Conservation (phyloP, 37 sponge, comb jelly and placozoan species). For the Beroe forskalii region DNA sequence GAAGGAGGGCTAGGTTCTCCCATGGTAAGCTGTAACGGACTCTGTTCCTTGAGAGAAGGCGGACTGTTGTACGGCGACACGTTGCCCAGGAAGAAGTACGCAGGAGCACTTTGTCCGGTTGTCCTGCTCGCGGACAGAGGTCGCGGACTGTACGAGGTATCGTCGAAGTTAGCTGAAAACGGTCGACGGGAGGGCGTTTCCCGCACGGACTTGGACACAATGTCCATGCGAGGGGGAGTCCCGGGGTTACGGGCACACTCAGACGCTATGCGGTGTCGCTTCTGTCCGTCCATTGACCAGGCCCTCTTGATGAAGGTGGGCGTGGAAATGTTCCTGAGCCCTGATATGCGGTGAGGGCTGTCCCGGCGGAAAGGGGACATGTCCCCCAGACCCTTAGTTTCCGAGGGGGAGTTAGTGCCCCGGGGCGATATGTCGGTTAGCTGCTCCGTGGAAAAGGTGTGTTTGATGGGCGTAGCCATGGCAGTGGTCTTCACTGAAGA, state of each 20-base stretch:
- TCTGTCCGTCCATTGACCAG: slow-evolving; percentile 27
- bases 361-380: background rate
- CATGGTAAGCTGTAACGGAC: slow-evolving; percentile 46
- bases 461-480: slow-evolving; percentile 44
- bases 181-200: slow-evolving; percentile 20
- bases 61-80: slow-evolving; percentile 45
- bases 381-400: background rate
- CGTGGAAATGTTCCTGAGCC: slow-evolving; percentile 1
- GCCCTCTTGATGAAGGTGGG: slow-evolving; percentile 32
- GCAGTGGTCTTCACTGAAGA: slow-evolving; percentile 37
- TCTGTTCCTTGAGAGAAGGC: slow-evolving; percentile 7
- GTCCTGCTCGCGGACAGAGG: slow-evolving; percentile 41
- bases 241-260: background rate
- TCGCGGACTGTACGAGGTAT: background rate
- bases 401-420: background rate
- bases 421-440: slow-evolving; percentile 21
- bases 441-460: slow-evolving; percentile 9
- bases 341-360: slow-evolving; percentile 32
- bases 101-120: slow-evolving; percentile 27
- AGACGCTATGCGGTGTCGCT: slow-evolving; percentile 11
- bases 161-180: slow-evolving; percentile 51
- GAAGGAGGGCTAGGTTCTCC: slow-evolving; percentile 30
- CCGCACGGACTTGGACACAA: slow-evolving; percentile 36
- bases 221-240: slow-evolving; percentile 5
- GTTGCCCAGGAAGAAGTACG: slow-evolving; percentile 38